phyloP scores from a whole-genome alignment of 2,888 invertebrate species.

The Dryadula phaetusa region DNA sequence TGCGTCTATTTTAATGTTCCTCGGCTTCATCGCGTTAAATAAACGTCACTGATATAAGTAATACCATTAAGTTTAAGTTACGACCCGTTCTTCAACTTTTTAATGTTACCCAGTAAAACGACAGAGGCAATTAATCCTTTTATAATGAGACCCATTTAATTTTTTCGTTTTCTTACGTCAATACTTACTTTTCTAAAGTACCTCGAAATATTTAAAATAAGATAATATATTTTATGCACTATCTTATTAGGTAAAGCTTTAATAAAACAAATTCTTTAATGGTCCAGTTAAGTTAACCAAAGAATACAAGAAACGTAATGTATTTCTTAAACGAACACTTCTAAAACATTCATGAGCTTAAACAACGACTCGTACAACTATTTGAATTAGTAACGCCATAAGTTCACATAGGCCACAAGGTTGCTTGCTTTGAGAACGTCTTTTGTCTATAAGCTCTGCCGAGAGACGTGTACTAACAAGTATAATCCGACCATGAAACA shows the following conservation, averaged over 20 bases:
- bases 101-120: constrained; percentile 70
- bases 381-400: constrained; percentile 67
- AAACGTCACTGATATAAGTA: constrained; percentile 62
- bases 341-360: constrained; percentile 52
- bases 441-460: constrained; percentile 67
- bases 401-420: constrained; percentile 66
- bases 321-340: constrained; percentile 3
- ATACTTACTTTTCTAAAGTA: constrained; percentile 43
- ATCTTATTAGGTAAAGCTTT: no score
- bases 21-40: constrained; percentile 62
- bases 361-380: constrained; percentile 64
- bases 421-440: constrained; percentile 72
- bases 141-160: constrained; percentile 64
- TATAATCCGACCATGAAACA: constrained; percentile 57
- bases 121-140: constrained; percentile 69
- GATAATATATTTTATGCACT: constrained; percentile 26
- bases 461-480: constrained; percentile 57
- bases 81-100: constrained; percentile 63
- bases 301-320: not conserved
- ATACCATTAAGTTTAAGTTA: constrained; percentile 64
- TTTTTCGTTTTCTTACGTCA: constrained; percentile 41
- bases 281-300: not conserved
- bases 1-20: constrained; percentile 67
- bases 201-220: constrained; percentile 54
- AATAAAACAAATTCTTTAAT: no score